phyloP scores from a whole-genome alignment of 1,140 invertebrate species.

The Leguminivora glycinivorella region DNA sequence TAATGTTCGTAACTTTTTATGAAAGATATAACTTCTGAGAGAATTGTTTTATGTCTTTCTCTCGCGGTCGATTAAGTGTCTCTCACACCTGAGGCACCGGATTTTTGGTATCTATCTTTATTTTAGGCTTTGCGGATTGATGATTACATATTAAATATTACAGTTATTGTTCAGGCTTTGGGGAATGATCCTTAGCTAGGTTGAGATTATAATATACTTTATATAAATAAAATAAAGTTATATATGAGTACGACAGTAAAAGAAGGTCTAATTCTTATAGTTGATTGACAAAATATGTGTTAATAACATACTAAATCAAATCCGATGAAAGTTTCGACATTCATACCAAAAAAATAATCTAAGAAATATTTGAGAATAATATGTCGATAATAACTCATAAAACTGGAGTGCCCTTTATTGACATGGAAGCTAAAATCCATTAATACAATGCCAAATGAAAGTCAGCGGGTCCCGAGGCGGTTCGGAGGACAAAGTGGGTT shows the following conservation, averaged over 20 bases:
- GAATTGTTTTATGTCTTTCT: not conserved
- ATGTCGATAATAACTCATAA: not conserved
- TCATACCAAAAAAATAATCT: too few relatives aligned
- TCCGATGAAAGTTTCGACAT: too few relatives aligned
- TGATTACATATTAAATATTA: not conserved
- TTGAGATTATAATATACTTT: too few relatives aligned
- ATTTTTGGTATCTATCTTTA: not conserved
- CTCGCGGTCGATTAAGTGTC: not conserved
- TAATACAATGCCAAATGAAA: conserved; percentile 3
- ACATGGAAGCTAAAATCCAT: not conserved
- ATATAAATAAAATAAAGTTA: too few relatives aligned
- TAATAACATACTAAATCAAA: too few relatives aligned
- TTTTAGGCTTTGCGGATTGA: not conserved
- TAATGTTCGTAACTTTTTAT: not conserved
- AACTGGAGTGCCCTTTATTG: not conserved
- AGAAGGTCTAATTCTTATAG: too few relatives aligned
- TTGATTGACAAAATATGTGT: too few relatives aligned
- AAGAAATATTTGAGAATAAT: too few relatives aligned
- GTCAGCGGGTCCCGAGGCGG: not conserved
- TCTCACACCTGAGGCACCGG: not conserved
- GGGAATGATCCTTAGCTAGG: too few relatives aligned
- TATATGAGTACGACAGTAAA: too few relatives aligned
- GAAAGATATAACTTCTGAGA: not conserved
- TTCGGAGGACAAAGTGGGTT: not conserved
- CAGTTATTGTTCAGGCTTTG: not conserved